Percentiles rank a stretch among this genome's conserved stretches.
These are phyloP conservation scores for Myzus persicae DNA, from an alignment of 1,140 invertebrate genomes.

Conservation along the genomic window DNA sequence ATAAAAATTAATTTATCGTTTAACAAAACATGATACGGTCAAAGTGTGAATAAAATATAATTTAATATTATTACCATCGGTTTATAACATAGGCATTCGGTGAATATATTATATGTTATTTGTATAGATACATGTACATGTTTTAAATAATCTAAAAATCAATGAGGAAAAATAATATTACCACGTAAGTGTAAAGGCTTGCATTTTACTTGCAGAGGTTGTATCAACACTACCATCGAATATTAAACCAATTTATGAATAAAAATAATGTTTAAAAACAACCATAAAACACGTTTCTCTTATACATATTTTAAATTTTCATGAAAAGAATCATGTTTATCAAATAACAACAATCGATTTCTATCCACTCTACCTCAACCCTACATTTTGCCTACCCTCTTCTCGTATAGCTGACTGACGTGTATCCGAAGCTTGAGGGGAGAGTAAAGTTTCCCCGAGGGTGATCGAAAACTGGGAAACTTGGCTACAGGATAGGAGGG, in stretches of 20 bases:
- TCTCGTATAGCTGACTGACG: slow-evolving; percentile 21
- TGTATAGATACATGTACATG: not conserved
- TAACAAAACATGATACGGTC: not conserved
- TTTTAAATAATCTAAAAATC: not conserved
- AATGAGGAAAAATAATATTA: not conserved
- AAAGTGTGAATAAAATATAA: not conserved
- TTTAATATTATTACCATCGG: not conserved
- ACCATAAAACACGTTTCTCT: not conserved
- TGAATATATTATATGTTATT: not conserved
- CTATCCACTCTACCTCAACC: not conserved
- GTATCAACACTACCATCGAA: not conserved
- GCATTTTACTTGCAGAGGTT: not conserved
- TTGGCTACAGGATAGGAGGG: not conserved
- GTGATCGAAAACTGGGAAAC: slow-evolving; percentile 31
- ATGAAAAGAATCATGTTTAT: not conserved
- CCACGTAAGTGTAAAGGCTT: not conserved
- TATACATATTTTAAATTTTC: not conserved
- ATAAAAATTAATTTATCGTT: not conserved
- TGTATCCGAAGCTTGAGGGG: slow-evolving; percentile 3
- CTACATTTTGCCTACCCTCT: not conserved
- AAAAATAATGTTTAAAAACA: slow-evolving; percentile 1
- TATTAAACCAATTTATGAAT: not conserved
- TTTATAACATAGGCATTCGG: not conserved
- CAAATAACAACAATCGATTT: not conserved
- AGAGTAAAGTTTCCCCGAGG: slow-evolving; percentile 27